These are phyloP conservation scores for Goniozus legneri DNA, from an alignment of 1,140 invertebrate genomes.

Conservation along the genomic window DNA sequence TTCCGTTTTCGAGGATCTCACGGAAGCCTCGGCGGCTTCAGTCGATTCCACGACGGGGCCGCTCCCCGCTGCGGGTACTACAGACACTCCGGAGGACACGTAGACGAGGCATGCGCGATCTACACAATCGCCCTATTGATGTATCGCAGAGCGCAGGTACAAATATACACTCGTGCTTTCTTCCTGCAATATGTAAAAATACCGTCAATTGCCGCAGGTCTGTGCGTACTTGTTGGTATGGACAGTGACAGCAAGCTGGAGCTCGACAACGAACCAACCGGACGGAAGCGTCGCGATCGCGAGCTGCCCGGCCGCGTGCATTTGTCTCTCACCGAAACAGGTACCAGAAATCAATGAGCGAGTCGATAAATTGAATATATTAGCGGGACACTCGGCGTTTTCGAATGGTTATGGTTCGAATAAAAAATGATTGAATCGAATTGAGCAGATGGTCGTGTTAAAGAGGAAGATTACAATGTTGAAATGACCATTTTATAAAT, in stretches of 20 bases:
- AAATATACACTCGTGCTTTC: constrained; percentile 15
- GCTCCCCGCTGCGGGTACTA: neutral
- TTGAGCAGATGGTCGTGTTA: neutral
- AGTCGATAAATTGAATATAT: too few relatives aligned
- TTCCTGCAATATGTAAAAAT: neutral
- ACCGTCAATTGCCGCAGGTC: constrained; percentile 25
- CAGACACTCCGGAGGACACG: constrained; percentile 7
- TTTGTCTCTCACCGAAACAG: constrained; percentile 78
- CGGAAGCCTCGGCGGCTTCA: neutral
- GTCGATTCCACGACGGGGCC: neutral
- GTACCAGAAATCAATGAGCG: too few relatives aligned
- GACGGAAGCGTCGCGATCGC: constrained; percentile 24
- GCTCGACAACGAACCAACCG: constrained; percentile 27
- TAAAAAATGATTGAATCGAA: neutral
- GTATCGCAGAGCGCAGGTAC: constrained; percentile 54
- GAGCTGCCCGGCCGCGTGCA: constrained; percentile 69
- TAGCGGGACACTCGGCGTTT: neutral
- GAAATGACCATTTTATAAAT: neutral
- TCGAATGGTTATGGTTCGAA: neutral
- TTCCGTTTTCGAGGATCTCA: neutral
- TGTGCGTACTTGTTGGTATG: constrained; percentile 43
- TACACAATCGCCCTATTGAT: constrained; percentile 49
- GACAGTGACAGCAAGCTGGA: constrained; percentile 32
- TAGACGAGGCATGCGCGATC: constrained; percentile 49
- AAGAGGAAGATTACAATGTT: neutral